Base-by-base conservation (phyloP, 2,888 invertebrate species). In the Gonocerus acuteangulatus region DNA sequence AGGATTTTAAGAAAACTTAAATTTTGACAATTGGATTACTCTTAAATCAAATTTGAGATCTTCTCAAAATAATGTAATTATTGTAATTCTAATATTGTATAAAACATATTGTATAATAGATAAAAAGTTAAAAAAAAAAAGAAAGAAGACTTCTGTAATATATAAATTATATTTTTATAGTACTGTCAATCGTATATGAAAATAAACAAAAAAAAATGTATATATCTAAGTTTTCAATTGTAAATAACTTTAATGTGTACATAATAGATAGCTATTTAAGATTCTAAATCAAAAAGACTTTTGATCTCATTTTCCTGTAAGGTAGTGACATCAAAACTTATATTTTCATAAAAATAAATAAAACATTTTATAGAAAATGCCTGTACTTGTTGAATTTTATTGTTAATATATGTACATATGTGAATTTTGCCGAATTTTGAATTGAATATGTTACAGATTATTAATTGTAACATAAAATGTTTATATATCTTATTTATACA, bases 261-360 rank as follows among this genome's bases (percentile, higher is more conserved):
- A 15, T 15, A 16, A 16, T 42, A 42, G 15, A 42, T 57, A 57
- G 27, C 23, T 44, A 21, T 45, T 18, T 47, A 57, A 47, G 36
- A 57, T 57, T 15, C 56, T 42, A 57, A 57, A 57, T 57, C 57
- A 57, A 57, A 57, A 57, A 57, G 57, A 57, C 57, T 47, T 57
- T 57, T 45, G 57, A 57, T 57, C 57, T 57, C 57, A 57, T 47
- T 54, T 36, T 32, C 57, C 57, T 47, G n/a, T 18, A 18, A 16
- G 45, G 32, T 45, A 18, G 45, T 57, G 45, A 44, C 45, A 27
- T 57, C 57, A 57, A 57, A 56, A 47, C 19, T 39, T 56, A 34
- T 45, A 45, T 57, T 57, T 57, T 45, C 32, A 27, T 32, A 19
- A 19, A n/a, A 9, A n/a, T 39, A 11, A 9, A 9, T 11, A 32